These are phyloP conservation scores for Acropternis orthonyx DNA, from an alignment of 2,797 vertebrate species.

Conservation along the genomic window DNA sequence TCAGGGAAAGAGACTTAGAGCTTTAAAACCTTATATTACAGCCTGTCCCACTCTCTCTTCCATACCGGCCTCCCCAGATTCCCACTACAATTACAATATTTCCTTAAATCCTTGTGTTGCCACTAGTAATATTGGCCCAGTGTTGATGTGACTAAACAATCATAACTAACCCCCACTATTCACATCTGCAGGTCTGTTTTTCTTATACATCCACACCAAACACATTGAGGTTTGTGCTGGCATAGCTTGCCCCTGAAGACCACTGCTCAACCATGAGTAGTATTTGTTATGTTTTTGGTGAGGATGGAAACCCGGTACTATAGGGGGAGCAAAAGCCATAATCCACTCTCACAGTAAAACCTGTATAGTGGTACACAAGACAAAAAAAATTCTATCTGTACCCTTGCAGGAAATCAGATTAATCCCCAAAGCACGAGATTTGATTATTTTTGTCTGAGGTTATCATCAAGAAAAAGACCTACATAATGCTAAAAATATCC, in stretches of 20 bases:
- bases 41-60: neutral
- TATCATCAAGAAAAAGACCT: conserved; percentile 67
- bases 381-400: neutral
- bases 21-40: neutral
- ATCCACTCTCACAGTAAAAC: conserved; percentile 28
- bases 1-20: neutral
- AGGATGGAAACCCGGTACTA: conserved; percentile 11
- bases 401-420: conserved; percentile 68
- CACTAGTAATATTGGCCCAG: neutral
- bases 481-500: conserved; percentile 55
- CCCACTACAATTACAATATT: neutral
- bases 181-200: neutral
- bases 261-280: neutral
- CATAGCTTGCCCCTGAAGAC: neutral
- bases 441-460: conserved; percentile 71
- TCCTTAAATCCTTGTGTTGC: neutral
- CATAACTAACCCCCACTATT: neutral
- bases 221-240: neutral
- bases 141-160: neutral
- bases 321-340: neutral
- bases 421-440: conserved; percentile 67
- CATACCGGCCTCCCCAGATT: rapidly evolving
- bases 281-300: neutral
- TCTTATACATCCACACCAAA: neutral
- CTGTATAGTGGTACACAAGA: neutral